Conservation (phyloP, 2,888 invertebrate species). For the Chesias legatella region DNA sequence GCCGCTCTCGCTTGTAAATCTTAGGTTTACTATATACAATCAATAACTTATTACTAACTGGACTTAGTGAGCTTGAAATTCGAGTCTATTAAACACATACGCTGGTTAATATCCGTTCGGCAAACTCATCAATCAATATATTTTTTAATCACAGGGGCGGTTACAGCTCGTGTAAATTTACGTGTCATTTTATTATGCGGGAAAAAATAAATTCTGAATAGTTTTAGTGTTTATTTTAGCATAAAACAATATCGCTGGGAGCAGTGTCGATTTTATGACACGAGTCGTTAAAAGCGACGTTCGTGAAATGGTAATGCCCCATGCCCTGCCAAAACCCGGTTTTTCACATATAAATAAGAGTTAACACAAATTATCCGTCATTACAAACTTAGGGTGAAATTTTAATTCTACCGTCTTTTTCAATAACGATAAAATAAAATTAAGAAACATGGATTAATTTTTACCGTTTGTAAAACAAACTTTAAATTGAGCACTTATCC, state of each 20-base stretch:
- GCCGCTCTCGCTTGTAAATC: constrained; percentile 45
- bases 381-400: no score
- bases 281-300: constrained; percentile 13
- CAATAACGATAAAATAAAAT: no score
- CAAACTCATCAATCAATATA: constrained; percentile 12
- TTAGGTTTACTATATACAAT: constrained; percentile 41
- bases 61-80: constrained; percentile 2
- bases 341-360: no score
- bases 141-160: constrained; percentile 6
- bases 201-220: constrained; percentile 13
- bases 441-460: no score
- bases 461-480: no score
- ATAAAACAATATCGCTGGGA: constrained; percentile 14
- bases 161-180: constrained; percentile 6
- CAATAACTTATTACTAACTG: constrained; percentile 3
- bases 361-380: no score
- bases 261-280: constrained; percentile 17
- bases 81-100: constrained; percentile 1
- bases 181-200: constrained; percentile 17
- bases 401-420: no score
- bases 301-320: constrained; percentile 8
- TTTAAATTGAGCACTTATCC: no score
- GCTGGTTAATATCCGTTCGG: background rate
- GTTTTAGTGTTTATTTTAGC: constrained; percentile 15
- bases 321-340: background rate